Evolutionary conservation across 2,113 vertebrate species (phyloP).

Genomic region (Phylloscopus trochiloides): DNA sequence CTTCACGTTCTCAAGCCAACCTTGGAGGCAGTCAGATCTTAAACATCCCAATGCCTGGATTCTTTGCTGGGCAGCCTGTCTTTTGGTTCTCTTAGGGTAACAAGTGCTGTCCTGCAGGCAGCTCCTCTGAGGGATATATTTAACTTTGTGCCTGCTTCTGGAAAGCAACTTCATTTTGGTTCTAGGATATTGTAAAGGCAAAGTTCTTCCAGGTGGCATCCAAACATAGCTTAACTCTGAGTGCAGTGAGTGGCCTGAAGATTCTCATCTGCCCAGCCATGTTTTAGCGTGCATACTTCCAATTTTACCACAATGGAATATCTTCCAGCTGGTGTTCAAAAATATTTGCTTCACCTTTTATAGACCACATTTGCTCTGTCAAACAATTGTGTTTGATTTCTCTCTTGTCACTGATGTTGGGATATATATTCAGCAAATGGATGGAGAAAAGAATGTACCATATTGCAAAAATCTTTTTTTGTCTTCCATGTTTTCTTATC

Average conservation of each 20-base stretch:
- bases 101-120: background rate
- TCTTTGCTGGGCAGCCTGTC: background rate
- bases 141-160: background rate
- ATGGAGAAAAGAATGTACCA: background rate
- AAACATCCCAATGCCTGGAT: background rate
- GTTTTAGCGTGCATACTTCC: background rate
- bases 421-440: background rate
- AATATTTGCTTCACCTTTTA: background rate
- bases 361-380: background rate
- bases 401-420: background rate
- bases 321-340: background rate
- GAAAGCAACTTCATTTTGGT: background rate
- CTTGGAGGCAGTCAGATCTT: background rate
- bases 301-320: background rate
- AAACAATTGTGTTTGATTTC: slow-evolving; percentile 8
- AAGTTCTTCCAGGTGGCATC: background rate
- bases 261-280: background rate
- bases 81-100: background rate
- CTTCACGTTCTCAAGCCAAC: background rate
- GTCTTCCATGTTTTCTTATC: background rate
- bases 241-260: background rate
- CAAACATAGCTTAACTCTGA: background rate
- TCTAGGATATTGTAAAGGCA: background rate
- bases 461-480: background rate
- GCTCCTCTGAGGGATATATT: background rate